Percentiles rank a stretch among this genome's conserved stretches.
phyloP scores from a whole-genome alignment of 2,113 vertebrate species.

The Labeo catla region DNA sequence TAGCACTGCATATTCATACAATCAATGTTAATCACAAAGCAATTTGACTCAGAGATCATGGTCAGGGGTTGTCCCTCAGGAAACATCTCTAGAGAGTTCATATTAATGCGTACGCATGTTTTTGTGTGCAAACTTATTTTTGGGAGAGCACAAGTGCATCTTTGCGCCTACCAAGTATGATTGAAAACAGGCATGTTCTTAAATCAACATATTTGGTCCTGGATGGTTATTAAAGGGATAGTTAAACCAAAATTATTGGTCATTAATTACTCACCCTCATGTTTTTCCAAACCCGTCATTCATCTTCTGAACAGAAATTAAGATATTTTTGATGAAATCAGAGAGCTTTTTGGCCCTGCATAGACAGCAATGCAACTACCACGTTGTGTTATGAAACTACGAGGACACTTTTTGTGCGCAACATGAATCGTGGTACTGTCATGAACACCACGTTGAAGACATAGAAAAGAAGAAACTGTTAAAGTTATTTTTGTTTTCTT shows the following conservation, averaged over 20 bases:
- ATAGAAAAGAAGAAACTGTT: too few relatives aligned
- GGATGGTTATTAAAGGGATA: too few relatives aligned
- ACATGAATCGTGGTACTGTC: too few relatives aligned
- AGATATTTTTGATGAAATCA: background rate
- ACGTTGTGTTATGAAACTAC: too few relatives aligned
- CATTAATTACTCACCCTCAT: too few relatives aligned
- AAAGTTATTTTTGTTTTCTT: too few relatives aligned
- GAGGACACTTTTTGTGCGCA: too few relatives aligned
- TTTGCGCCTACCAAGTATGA: background rate
- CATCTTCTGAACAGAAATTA: background rate
- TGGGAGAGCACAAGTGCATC: background rate
- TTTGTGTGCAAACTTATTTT: background rate
- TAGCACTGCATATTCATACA: slow-evolving; percentile 38
- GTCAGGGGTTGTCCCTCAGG: background rate
- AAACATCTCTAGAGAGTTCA: slow-evolving; percentile 20
- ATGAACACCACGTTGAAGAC: too few relatives aligned
- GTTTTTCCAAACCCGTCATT: too few relatives aligned
- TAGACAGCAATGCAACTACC: too few relatives aligned
- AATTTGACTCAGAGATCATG: slow-evolving; percentile 16
- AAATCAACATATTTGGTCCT: background rate
- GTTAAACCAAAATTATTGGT: too few relatives aligned
- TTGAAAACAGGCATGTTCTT: background rate
- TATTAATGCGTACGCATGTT: background rate
- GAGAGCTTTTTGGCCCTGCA: too few relatives aligned
- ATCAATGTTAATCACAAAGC: slow-evolving; percentile 37